A percentile compares a stretch with the other conserved stretches of the same genome.
Evolutionary conservation across 2,113 vertebrate genomes (phyloP).

Genomic region (Heptranchias perlo): DNA sequence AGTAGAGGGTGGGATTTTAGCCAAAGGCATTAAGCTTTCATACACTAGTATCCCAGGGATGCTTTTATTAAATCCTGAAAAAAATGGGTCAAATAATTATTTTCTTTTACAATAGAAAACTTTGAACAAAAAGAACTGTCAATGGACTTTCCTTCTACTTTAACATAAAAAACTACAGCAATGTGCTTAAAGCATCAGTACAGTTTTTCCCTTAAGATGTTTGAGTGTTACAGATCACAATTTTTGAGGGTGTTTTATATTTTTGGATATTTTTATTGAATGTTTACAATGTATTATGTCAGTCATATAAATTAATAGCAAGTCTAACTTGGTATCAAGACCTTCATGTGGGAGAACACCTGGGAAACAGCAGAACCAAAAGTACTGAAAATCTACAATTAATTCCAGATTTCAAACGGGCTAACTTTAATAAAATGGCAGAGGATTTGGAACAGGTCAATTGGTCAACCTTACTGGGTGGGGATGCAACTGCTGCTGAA

Average conservation of each 20-base stretch:
- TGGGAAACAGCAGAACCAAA: not conserved
- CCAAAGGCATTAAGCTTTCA: too few relatives aligned
- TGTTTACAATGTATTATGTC: not conserved
- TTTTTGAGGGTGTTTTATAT: not conserved
- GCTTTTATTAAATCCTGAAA: too few relatives aligned
- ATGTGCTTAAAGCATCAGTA: too few relatives aligned
- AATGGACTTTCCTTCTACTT: not conserved
- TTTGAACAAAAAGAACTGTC: too few relatives aligned
- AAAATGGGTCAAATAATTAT: too few relatives aligned
- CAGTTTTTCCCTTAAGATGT: too few relatives aligned
- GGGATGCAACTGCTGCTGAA: not conserved
- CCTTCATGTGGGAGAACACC: not conserved
- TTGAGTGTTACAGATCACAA: not conserved
- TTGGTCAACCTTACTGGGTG: not conserved
- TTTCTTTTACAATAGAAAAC: too few relatives aligned
- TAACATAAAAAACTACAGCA: not conserved
- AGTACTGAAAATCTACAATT: conserved; percentile 5
- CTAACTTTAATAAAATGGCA: not conserved
- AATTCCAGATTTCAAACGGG: not conserved
- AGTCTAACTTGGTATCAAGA: not conserved
- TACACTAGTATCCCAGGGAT: too few relatives aligned
- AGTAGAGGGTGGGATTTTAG: too few relatives aligned
- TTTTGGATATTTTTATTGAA: not conserved
- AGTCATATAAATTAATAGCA: not conserved
- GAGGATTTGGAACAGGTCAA: not conserved